Base-by-base conservation (phyloP, 1,140 invertebrate genomes). In the Ceratina calcarata region DNA sequence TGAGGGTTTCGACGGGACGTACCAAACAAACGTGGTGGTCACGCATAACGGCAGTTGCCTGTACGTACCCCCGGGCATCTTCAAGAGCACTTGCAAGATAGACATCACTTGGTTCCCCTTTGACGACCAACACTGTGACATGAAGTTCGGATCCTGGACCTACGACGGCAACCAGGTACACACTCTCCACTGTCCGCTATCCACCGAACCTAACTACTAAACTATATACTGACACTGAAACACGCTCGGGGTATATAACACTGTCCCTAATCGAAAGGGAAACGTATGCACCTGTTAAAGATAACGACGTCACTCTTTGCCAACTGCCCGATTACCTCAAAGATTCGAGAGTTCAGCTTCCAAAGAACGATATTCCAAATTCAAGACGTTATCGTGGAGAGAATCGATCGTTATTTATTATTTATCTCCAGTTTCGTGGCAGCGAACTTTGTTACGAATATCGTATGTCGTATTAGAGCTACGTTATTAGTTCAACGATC, bases 51-150 rank as follows among this genome's bases (percentile, higher is more conserved):
- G 98, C 93, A 97, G 96, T 94, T 98, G 98, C 94, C 95, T 97
- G 93, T 99, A 98, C 95, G 96, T 99, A 92, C 98, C 98, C 90
- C 98, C 98, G 85, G 97, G 97, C 94, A 99, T 99, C 94, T 99
- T 99, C 95, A 98, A 98, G 95, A 99, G 97, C 95, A 99, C 98
- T 94, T 99, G 98, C 95, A 97, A 98, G 95, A 99, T 99, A 94
- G 98, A 99, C 95, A 99, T 99, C 95, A 98, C 97, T 90, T 99
- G 98, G 97, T 99, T 99, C 94, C 98, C 98, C 91, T 99, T 99
- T 95, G 98, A 99, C 95, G 98, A 99, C 94, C 98, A 99, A 95
- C 96, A 96, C 93, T 99, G 98, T 95, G 95, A 97, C 93, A 97
- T 99, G 96, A 97, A 98, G 95, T 98, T 98, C 93, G 97, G 97